Conservation (phyloP, 2,797 vertebrate species). For the Vespertilio murinus region DNA sequence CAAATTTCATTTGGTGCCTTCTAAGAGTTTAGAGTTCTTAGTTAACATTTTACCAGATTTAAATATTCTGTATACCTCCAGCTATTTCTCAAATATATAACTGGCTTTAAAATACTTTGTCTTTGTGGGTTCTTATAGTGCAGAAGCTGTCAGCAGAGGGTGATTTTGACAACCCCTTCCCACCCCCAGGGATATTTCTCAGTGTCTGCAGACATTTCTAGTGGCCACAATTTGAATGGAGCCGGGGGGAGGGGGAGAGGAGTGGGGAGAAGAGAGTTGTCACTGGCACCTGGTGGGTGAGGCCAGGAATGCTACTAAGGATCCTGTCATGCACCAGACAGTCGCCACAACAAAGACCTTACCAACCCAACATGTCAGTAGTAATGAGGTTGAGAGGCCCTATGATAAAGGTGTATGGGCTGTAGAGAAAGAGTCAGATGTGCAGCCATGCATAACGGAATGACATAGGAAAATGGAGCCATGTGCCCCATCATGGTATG, state of each 20-base stretch:
- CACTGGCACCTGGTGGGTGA: not conserved
- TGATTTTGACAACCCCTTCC: not conserved
- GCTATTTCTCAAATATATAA: slow-evolving; percentile 7
- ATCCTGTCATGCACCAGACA: not conserved
- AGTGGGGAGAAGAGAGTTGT: not conserved
- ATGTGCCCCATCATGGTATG: not conserved
- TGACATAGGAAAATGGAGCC: not conserved
- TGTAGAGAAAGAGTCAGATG: not conserved
- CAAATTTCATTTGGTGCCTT: not conserved
- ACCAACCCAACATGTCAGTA: not conserved
- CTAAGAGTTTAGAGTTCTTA: not conserved
- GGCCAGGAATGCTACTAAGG: not conserved
- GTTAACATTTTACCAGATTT: not conserved
- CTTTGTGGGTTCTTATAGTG: not conserved
- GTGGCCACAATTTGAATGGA: not conserved
- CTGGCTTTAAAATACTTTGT: not conserved
- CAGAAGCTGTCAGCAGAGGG: not conserved
- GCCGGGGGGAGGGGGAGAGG: too few relatives aligned
- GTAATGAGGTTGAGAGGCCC: not conserved
- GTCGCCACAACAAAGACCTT: not conserved
- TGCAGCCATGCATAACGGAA: not conserved
- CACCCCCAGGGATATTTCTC: not conserved
- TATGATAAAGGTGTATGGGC: not conserved
- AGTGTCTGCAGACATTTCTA: not conserved
- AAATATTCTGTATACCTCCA: not conserved